These are phyloP conservation scores for Cenopis cana DNA, from an alignment of 2,888 invertebrate species.

Conservation along the genomic window DNA sequence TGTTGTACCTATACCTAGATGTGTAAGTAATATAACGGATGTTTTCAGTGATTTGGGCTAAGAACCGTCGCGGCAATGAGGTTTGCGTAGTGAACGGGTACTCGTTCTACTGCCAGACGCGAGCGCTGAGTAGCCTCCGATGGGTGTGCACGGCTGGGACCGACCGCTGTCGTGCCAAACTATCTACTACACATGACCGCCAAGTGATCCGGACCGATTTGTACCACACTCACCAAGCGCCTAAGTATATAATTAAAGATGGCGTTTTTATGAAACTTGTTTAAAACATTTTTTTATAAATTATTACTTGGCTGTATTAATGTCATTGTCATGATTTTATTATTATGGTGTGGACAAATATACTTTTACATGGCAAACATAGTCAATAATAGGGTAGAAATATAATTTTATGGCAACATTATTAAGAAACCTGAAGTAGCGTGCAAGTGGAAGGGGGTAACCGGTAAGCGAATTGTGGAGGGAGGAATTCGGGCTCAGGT, in stretches of 20 bases:
- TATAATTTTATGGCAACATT: too few relatives aligned
- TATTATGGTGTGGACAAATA: not conserved
- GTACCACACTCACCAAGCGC: slow-evolving; percentile 41
- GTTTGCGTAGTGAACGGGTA: slow-evolving; percentile 40
- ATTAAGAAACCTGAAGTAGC: too few relatives aligned
- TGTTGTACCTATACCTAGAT: too few relatives aligned
- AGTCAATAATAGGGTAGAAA: too few relatives aligned
- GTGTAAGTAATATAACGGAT: too few relatives aligned
- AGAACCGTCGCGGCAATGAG: slow-evolving; percentile 3
- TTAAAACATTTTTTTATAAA: too few relatives aligned
- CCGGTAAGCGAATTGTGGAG: too few relatives aligned
- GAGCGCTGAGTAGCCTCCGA: not conserved
- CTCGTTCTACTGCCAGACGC: slow-evolving; percentile 35
- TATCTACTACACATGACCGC: not conserved
- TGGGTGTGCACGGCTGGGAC: slow-evolving; percentile 20
- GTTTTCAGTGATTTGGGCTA: slow-evolving; percentile 22
- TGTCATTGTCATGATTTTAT: too few relatives aligned
- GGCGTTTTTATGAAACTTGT: slow-evolving; percentile 22
- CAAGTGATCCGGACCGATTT: slow-evolving; percentile 18
- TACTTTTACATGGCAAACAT: too few relatives aligned
- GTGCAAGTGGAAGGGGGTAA: too few relatives aligned
- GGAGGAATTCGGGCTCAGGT: too few relatives aligned
- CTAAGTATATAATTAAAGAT: slow-evolving; percentile 36
- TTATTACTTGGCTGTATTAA: too few relatives aligned
- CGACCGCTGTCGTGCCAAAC: not conserved